Percentiles rank a stretch among this genome's conserved stretches.
Evolutionary conservation across 2,888 invertebrate genomes (phyloP).

Genomic region (Arrhopalites spinosus): DNA sequence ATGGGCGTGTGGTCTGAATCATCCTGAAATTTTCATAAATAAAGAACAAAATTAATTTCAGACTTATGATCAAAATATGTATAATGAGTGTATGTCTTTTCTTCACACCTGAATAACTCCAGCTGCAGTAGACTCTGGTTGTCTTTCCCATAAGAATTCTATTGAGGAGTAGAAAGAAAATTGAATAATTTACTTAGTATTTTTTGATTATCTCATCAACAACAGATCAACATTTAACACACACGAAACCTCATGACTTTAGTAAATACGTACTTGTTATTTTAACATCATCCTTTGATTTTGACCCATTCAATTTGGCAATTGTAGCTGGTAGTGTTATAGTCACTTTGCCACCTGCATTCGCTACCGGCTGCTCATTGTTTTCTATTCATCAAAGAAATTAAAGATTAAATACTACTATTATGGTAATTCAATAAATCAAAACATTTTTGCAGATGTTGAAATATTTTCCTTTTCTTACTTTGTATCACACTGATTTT

Average conservation of each 20-base stretch:
- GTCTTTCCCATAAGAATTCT: slow-evolving; percentile 91
- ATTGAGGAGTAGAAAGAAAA: too few species aligned
- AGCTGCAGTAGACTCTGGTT: slow-evolving; percentile 74
- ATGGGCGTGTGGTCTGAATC: slow-evolving; percentile 77
- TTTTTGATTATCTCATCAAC: too few species aligned
- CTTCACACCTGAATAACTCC: slow-evolving; percentile 82
- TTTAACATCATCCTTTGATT: slow-evolving; percentile 79
- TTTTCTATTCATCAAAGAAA: slow-evolving; percentile 66
- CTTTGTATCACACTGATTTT: slow-evolving; percentile 81
- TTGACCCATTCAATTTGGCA: slow-evolving; percentile 77
- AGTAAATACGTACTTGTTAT: slow-evolving; percentile 79
- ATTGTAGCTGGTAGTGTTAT: slow-evolving; percentile 83
- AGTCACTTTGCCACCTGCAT: slow-evolving; percentile 66
- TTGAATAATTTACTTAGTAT: too few species aligned
- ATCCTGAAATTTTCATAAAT: too few species aligned
- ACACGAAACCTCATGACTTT: too few species aligned
- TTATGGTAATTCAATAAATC: neutral
- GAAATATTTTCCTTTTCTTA: slow-evolving; percentile 57
- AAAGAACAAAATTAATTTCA: too few species aligned
- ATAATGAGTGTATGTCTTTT: too few species aligned
- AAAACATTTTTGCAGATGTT: neutral
- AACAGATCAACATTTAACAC: too few species aligned
- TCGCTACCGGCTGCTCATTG: slow-evolving; percentile 79
- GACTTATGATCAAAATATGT: too few species aligned
- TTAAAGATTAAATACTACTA: neutral